A percentile compares a stretch with the other conserved stretches of the same genome.
These are phyloP conservation scores for Nothocercus julius DNA, from an alignment of 2,113 vertebrate species.

Conservation along the genomic window DNA sequence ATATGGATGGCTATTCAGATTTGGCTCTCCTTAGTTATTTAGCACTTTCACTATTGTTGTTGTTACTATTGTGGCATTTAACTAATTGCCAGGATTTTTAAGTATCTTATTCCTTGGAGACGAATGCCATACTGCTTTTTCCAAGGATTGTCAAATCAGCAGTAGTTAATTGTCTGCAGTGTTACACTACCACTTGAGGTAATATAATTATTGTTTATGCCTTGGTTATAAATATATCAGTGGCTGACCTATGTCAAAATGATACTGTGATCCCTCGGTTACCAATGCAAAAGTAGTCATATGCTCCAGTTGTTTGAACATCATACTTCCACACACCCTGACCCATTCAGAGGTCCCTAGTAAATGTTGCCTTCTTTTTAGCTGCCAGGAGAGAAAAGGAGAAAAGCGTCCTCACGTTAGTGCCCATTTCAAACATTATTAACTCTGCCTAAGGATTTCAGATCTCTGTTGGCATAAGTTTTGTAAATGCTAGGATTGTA, in stretches of 20 bases:
- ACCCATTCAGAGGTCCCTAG: not conserved
- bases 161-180: conserved; percentile 10
- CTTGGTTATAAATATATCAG: not conserved
- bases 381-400: not conserved
- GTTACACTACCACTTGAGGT: conserved; percentile 12
- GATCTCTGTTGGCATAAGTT: not conserved
- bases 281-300: not conserved
- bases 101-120: conserved; percentile 17
- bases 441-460: not conserved
- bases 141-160: conserved; percentile 43
- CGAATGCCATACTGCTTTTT: conserved; percentile 31
- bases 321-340: not conserved
- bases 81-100: conserved; percentile 30
- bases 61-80: conserved; percentile 51
- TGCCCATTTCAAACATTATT: not conserved
- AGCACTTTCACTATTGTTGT: conserved; percentile 29
- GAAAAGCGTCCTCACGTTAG: not conserved
- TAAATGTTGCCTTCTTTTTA: not conserved
- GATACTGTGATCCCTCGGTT: not conserved
- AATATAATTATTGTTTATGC: not conserved
- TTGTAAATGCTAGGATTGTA: not conserved
- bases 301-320: not conserved
- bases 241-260: not conserved
- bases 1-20: not conserved
- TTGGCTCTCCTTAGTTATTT: conserved; percentile 39